Base-by-base conservation (phyloP, 2,888 invertebrate species). In the Miltochrista miniata region DNA sequence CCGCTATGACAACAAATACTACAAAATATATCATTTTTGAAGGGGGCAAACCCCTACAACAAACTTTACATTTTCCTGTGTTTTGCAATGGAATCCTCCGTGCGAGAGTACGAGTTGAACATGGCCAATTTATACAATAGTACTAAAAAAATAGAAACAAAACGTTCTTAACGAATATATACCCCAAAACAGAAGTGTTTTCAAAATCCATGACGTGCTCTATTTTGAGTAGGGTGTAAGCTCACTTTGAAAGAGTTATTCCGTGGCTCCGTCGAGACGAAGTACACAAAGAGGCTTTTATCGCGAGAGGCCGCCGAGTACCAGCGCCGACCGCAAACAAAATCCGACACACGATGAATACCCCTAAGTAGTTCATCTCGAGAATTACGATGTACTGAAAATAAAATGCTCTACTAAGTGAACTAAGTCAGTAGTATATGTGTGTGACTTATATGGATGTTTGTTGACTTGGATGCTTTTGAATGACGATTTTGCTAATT, bases 241-340 rank as follows among this genome's bases (percentile, higher is more conserved):
- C 79, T 81, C 73, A 72, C 74, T 78, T 73, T 79, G 78, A 85
- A 83, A 83, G 80, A 83, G 81, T 79, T 79, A 81, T 76, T 74
- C 64, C 70, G 60, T 62, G 58, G 73, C 66, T 56, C 60, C 59
- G 61, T 61, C 72, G 70, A 68, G 70, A 74, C 59, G 63, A 59
- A 56, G 60, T 61, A 71, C 87, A 88, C 87, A 87, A 87, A 87
- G 87, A 80, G 72, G 81, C 86, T 87, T 87, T 88, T 87, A 88
- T 81, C 83, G 79, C 66, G 50, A n/a, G 55, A 58, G 65, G 65
- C 74, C 72, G 74, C 72, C 74, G 72, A 77, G 77, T 74, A 62
- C 65, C 58, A 60, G 62, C 56, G 65, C 66, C 56, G 52, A 65
- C 75, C 70, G 71, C 77, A 75, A 81, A 84, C 81, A 76, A 76